Evolutionary conservation across 1,140 invertebrate genomes (phyloP).

Genomic region (Elysia chlorotica): DNA sequence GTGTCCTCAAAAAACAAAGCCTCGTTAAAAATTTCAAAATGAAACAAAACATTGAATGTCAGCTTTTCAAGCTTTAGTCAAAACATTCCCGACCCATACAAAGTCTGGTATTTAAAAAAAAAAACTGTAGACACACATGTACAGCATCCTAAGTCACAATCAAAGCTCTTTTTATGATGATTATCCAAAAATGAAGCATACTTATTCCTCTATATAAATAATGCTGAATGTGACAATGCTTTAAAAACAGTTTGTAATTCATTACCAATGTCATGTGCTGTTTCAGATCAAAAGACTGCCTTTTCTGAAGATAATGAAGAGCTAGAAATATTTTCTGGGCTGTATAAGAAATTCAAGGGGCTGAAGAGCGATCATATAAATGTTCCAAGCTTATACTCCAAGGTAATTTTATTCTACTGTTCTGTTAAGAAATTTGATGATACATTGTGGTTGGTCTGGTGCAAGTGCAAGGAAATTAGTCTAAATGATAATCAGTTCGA

Average conservation of each 20-base stretch:
- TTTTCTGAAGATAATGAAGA: constrained; percentile 55
- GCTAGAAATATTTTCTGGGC: constrained; percentile 66
- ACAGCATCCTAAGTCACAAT: neutral
- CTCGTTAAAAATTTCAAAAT: too few relatives aligned
- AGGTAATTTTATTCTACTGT: constrained; percentile 48
- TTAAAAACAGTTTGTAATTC: too few relatives aligned
- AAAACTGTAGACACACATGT: neutral
- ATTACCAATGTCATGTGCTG: too few relatives aligned
- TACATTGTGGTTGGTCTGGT: neutral
- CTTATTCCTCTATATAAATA: neutral
- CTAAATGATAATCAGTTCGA: neutral
- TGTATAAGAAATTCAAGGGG: constrained; percentile 68
- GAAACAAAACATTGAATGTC: too few relatives aligned
- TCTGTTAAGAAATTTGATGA: neutral
- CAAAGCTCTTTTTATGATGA: neutral
- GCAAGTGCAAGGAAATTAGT: constrained; percentile 1
- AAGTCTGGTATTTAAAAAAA: too few relatives aligned
- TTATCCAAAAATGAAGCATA: neutral
- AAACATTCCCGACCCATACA: too few relatives aligned
- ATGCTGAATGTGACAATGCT: neutral
- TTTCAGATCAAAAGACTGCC: too few relatives aligned
- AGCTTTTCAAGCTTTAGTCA: too few relatives aligned
- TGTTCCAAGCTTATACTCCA: constrained; percentile 81
- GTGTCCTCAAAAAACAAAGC: too few relatives aligned
- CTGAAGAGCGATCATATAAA: constrained; percentile 37